Base-by-base conservation (phyloP, 1,140 invertebrate genomes). In the Philaenus spumarius region DNA sequence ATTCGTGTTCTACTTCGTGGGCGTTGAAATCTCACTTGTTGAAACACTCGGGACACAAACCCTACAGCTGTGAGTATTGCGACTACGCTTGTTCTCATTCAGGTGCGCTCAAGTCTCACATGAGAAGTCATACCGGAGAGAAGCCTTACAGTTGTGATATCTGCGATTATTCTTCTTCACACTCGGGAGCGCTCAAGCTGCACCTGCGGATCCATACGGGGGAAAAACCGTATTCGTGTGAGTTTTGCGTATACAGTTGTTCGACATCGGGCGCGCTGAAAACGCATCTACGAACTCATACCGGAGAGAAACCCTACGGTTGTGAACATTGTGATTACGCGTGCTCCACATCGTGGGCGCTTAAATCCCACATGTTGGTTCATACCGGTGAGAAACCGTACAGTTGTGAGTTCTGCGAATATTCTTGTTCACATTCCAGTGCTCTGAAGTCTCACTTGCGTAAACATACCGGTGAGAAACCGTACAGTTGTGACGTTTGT, bases 401-500 rank as follows among this genome's bases (percentile, higher is more conserved):
- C 34, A 39, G 12, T 6, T 59, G 57, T 55, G 48, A 40, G 37
- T 37, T 55, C 26, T 59, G 57, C 40, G 51, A 59, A n/a, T 59
- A 37, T 39, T 9, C 50, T 6, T 60, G 52, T 60, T 45, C 52
- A 24, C 39, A 37, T 15, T 42, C 37, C 22, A 22, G 24, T 7
- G 23, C 37, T 19, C 22, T 59, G 17, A 37, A 37, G n/a, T 43
- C 34, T 43, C 58, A 59, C 19, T n/a, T n/a, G n/a, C n/a, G 70
- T 2, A 73, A 62, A 12, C 73, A 75, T 43, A 72, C 73, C 0
- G 72, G 71, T 1, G 71, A 75, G 39, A 69, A 66, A 40, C 74
- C 73, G 1, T 75, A 71, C 47, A 62, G 64, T 12, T 75, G 73
- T 40, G 61, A 66, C n/a, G 66, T 79, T 7, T 83, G 82, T 63